These are phyloP conservation scores for Copidosoma floridanum DNA, from an alignment of 1,140 invertebrate species.

Conservation along the genomic window DNA sequence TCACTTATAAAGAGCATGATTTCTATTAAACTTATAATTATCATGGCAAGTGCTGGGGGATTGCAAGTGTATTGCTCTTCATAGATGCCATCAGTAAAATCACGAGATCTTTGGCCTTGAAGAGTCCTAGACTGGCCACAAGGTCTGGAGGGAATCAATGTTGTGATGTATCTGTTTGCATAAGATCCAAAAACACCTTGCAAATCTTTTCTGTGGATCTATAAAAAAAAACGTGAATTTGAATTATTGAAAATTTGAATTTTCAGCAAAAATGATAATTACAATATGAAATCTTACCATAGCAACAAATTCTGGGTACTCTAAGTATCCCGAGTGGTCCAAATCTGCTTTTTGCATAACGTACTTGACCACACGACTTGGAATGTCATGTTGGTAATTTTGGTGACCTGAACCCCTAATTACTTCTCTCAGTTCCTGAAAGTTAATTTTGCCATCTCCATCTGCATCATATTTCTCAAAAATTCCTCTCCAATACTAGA, in stretches of 20 bases:
- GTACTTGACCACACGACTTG: conserved; percentile 67
- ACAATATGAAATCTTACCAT: conserved; percentile 64
- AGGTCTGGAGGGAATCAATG: conserved; percentile 55
- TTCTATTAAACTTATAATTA: conserved; percentile 71
- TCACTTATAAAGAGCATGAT: conserved; percentile 71
- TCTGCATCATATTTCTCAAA: conserved; percentile 72
- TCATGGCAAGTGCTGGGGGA: conserved; percentile 84
- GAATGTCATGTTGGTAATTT: conserved; percentile 67
- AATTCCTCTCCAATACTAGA: conserved; percentile 53
- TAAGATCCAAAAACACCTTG: conserved; percentile 62
- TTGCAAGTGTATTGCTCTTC: conserved; percentile 83
- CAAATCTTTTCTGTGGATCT: conserved; percentile 61
- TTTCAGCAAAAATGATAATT: not conserved
- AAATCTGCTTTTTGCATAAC: conserved; percentile 71
- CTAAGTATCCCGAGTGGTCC: conserved; percentile 71
- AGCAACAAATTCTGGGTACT: conserved; percentile 76
- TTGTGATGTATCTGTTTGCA: conserved; percentile 58
- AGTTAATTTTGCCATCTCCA: conserved; percentile 70
- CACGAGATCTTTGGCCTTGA: conserved; percentile 43
- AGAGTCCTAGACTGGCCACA: conserved; percentile 5
- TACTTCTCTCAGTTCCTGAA: conserved; percentile 67
- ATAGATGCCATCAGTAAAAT: conserved; percentile 72
- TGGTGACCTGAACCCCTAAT: conserved; percentile 64
- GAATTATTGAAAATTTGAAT: too few species aligned
- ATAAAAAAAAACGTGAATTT: conserved; percentile 14